Conservation (phyloP, 2,888 invertebrate species). For the Melolontha melolontha region DNA sequence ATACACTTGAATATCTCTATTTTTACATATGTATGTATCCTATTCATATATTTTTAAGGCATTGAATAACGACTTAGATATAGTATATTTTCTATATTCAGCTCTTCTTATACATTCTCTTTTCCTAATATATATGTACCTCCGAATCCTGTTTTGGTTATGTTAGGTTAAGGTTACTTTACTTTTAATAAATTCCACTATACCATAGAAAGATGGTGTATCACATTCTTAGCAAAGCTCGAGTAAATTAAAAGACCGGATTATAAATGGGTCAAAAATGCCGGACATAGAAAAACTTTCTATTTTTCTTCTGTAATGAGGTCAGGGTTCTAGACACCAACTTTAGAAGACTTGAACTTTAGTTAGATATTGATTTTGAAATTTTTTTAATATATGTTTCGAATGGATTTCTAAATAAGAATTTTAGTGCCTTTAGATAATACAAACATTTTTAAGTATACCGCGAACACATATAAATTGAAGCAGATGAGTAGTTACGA, state of each 20-base stretch:
- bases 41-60: too few species aligned
- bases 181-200: constrained; percentile 1
- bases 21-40: too few species aligned
- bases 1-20: too few species aligned
- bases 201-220: constrained; percentile 5
- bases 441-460: too few species aligned
- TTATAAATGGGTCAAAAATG: constrained; percentile 32
- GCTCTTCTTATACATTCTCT: constrained; percentile 22
- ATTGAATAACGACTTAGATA: too few species aligned
- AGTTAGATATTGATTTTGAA: background rate
- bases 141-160: constrained; percentile 33
- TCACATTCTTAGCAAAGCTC: constrained; percentile 10
- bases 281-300: constrained; percentile 37
- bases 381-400: too few species aligned
- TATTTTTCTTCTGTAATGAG: constrained; percentile 34
- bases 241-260: constrained; percentile 16
- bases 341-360: too few species aligned
- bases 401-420: too few species aligned
- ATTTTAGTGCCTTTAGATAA: too few species aligned
- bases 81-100: background rate
- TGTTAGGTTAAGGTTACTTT: constrained; percentile 38
- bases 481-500: too few species aligned
- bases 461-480: too few species aligned
- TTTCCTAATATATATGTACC: constrained; percentile 2
- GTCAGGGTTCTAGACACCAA: constrained; percentile 15